Evolutionary conservation across 64 coral and sea anemone species (phyloP), one percentile per base, ranked within the genome.

Genomic region (Stylophora pistillata): DNA sequence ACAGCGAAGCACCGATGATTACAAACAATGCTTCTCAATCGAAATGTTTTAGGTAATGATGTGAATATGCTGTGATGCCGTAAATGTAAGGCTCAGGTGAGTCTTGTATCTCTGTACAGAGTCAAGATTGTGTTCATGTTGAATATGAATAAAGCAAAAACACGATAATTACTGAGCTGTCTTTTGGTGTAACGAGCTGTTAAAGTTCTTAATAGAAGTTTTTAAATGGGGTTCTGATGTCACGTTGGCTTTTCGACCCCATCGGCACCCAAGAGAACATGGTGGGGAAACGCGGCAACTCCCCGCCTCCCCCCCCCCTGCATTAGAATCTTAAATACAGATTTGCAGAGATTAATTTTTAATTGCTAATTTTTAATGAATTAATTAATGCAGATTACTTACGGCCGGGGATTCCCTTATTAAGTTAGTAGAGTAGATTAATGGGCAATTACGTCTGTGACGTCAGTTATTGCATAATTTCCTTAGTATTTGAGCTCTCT

Each of bases 401-500:
- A 10, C 18, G 17, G 47, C 47, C 52, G 53, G n/a, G 53, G 75
- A 56, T 79, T 79, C 27, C 55, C 55, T 33, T 30, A 79, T 59
- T 20, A 59, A 14, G 55, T 10, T 56, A 14, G 28, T 27, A 28
- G 28, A 4, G 27, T 0, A 30, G 55, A 15, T 58, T 26, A 79
- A 59, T 60, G 77, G 55, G 4, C 27, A 33, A 79, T 79, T 61
- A 79, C 77, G 14, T 58, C 55, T 13, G 56, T 79, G 77, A 79
- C 77, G 77, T 61, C 25, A 79, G 10, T 31, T 59, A 79, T 79
- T 79, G 47, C 47, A 23, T 79, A 79, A 27, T 33, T 79, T 56
- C 55, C 10, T 20, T 47, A 55, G 74, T 77, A 56, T 56, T 77
- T 78, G 75, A 28, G 28, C 75, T 56, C 15, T 74, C 41, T 78